Evolutionary conservation across 1,140 invertebrate species (phyloP), one percentile per base, ranked within the genome.

Genomic region (Maconellicoccus hirsutus): DNA sequence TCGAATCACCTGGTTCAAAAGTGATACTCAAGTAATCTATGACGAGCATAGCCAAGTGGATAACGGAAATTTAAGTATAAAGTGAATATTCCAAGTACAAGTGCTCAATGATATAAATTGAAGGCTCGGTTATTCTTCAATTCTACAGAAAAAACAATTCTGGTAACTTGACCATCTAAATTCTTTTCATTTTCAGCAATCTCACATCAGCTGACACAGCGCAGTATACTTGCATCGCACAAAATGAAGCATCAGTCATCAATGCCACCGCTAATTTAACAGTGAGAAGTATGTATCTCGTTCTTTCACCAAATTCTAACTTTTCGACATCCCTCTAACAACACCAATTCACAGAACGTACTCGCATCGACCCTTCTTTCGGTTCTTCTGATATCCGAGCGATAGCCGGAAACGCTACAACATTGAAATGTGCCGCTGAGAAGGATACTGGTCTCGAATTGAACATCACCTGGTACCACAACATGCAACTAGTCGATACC

Each of bases 341-440:
- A n/a, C n/a, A n/a, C n/a, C n/a, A 72, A 69, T 72, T 77, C 77
- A 39, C 74, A 87, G 90, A 90, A 73, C 87, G 86, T 74, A 96
- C 93, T 0, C 83, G 83, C 29, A 96, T 96, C 59, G 92, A 33
- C 12, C 29, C 12, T 12, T 12, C 87, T 0, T 88, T 93, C 77
- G 84, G 84, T 75, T 95, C 95, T 0, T 87, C 93, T 76, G 87
- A 93, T 78, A 93, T 96, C 78, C 92, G 95, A 80, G 91, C 97
- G 0, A 84, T 89, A 6, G 94, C 93, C 21, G 90, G 89, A n/a
- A 84, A 87, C 25, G 86, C 87, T 14, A 93, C 94, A 0, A 96
- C 93, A 0, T 96, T 98, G 81, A 85, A 92, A 25, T 98, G 95
- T 82, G 93, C 94, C 78, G 94, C 94, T 7, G 87, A 92, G 52